Conservation (phyloP, 2,113 vertebrate species). For the Rostratula benghalensis region DNA sequence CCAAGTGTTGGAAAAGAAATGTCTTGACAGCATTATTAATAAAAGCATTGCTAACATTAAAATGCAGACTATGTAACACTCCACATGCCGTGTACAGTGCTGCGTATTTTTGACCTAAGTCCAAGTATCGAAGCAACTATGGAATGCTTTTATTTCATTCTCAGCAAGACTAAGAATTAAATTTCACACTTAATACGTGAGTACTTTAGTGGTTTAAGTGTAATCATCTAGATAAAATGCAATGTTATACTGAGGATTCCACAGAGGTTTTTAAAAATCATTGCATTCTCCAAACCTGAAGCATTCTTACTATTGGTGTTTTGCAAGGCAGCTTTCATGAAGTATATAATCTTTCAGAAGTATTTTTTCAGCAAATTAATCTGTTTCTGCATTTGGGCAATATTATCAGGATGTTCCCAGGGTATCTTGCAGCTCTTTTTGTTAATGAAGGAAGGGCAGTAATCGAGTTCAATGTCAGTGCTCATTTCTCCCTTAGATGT, state of each 20-base stretch:
- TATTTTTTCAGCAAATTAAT: neutral
- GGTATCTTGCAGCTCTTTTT: neutral
- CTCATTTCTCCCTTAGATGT: neutral
- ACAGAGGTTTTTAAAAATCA: neutral
- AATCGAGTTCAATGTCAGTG: neutral
- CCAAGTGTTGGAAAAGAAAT: neutral
- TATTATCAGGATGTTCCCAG: neutral
- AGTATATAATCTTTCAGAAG: neutral
- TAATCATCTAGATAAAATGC: neutral
- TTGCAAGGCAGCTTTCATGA: neutral
- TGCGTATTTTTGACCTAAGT: neutral
- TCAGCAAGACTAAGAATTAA: neutral
- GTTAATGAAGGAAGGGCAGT: neutral
- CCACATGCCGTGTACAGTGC: neutral
- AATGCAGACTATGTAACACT: neutral
- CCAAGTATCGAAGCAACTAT: neutral
- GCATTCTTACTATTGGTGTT: neutral
- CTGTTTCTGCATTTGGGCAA: neutral
- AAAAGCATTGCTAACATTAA: neutral
- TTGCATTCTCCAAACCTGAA: neutral
- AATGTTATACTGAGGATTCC: neutral
- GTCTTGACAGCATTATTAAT: neutral
- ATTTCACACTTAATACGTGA: neutral
- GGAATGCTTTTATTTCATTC: neutral
- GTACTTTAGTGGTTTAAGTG: neutral